A percentile compares a stretch with the other conserved stretches of the same genome.
Evolutionary conservation across 2,888 invertebrate genomes (phyloP).

Genomic region (Oxycera nigricornis): DNA sequence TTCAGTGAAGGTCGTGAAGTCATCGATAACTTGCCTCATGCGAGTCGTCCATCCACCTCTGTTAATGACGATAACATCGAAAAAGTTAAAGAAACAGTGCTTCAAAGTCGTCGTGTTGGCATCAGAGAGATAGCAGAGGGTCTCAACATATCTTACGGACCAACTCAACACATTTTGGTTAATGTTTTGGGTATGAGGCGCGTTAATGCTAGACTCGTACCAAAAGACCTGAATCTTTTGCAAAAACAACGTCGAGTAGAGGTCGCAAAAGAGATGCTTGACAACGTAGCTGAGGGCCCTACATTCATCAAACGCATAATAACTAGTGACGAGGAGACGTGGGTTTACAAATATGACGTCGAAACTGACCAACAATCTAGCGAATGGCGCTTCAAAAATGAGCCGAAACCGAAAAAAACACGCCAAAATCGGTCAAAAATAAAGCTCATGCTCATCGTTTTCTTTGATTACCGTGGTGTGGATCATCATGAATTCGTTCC

Average conservation of each 20-base stretch:
- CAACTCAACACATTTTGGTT: background rate
- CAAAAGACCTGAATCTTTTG: background rate
- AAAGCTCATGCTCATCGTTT: no score
- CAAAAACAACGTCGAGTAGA: no score
- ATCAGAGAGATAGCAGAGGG: background rate
- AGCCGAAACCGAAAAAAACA: no score
- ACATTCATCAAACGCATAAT: background rate
- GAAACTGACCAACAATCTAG: no score
- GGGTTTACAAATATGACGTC: no score
- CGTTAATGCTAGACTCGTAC: background rate
- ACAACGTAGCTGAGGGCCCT: background rate
- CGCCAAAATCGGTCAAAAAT: no score
- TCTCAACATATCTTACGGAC: background rate
- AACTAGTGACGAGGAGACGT: no score
- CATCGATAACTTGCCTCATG: background rate
- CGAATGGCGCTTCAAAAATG: no score
- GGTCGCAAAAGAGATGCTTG: background rate
- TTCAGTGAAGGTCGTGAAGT: no score
- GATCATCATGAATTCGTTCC: no score
- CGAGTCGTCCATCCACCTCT: background rate
- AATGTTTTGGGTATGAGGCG: background rate
- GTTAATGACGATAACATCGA: background rate
- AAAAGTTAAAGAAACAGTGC: background rate
- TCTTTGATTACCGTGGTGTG: no score
- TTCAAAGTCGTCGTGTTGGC: background rate